Evolutionary conservation across 2,113 vertebrate species (phyloP).

Genomic region (Serinus canaria): DNA sequence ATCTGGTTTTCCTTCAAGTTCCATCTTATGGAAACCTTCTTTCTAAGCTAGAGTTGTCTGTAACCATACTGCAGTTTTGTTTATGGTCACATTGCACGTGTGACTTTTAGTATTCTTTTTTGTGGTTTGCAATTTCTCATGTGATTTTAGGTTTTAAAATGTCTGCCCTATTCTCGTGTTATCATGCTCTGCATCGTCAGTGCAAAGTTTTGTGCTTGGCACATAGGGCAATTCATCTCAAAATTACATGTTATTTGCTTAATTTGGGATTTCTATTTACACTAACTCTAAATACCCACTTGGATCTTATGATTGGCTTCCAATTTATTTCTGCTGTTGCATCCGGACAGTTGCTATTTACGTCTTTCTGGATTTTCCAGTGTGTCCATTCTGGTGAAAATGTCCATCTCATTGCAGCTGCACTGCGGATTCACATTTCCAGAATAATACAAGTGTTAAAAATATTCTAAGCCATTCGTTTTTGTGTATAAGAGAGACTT

Average conservation of each 20-base stretch:
- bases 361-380: neutral
- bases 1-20: neutral
- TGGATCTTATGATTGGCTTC: slow-evolving; percentile 49
- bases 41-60: neutral
- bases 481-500: neutral
- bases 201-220: slow-evolving; percentile 11
- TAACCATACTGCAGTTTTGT: neutral
- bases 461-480: neutral
- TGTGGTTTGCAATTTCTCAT: slow-evolving; percentile 1
- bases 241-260: slow-evolving; percentile 66
- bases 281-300: slow-evolving; percentile 49
- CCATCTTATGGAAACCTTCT: neutral
- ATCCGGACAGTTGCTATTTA: slow-evolving; percentile 46
- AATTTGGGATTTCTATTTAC: slow-evolving; percentile 65
- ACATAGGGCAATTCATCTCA: slow-evolving; percentile 23
- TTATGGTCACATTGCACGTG: neutral
- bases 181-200: neutral
- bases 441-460: neutral
- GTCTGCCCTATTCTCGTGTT: neutral
- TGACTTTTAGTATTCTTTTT: neutral
- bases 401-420: slow-evolving; percentile 1
- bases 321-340: slow-evolving; percentile 56
- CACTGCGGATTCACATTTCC: neutral
- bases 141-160: slow-evolving; percentile 29
- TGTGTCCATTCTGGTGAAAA: neutral